Conservation (phyloP, 64 coral and sea anemone species). For the Astreopora myriophthalma region DNA sequence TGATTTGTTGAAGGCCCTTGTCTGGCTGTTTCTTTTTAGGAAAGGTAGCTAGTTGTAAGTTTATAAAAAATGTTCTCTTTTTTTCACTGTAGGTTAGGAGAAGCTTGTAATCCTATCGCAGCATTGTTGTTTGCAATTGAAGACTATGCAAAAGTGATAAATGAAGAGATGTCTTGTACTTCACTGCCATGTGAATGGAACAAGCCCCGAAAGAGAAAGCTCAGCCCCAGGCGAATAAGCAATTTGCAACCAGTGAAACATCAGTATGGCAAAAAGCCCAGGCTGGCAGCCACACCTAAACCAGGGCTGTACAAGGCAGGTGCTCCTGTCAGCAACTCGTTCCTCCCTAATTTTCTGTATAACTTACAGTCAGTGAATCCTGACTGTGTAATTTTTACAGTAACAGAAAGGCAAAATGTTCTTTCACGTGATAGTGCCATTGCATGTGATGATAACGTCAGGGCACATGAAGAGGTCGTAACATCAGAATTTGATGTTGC, state of each 20-base stretch:
- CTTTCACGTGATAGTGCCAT: neutral
- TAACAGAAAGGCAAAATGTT: neutral
- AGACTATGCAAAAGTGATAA: neutral
- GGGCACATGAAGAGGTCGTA: neutral
- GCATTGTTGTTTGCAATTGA: constrained; percentile 4
- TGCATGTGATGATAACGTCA: neutral
- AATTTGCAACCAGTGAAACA: neutral
- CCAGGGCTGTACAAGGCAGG: neutral
- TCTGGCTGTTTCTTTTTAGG: neutral
- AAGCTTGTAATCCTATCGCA: constrained; percentile 9
- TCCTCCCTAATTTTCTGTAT: constrained; percentile 5
- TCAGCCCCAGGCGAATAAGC: neutral
- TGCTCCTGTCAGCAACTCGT: neutral
- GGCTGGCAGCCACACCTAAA: neutral
- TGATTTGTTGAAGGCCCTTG: neutral
- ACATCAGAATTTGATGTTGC: constrained; percentile 14
- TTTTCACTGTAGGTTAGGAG: neutral
- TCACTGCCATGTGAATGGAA: no score
- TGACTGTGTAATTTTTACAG: constrained; percentile 1
- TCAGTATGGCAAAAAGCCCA: neutral
- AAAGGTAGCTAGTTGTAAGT: neutral
- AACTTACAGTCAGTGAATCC: neutral
- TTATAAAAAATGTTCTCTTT: neutral
- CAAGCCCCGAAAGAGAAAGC: constrained; percentile 3
- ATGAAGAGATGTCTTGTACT: no score